Percentiles rank a stretch among this genome's conserved stretches.
Conservation (phyloP, 1,140 invertebrate genomes). For the Patella vulgata region DNA sequence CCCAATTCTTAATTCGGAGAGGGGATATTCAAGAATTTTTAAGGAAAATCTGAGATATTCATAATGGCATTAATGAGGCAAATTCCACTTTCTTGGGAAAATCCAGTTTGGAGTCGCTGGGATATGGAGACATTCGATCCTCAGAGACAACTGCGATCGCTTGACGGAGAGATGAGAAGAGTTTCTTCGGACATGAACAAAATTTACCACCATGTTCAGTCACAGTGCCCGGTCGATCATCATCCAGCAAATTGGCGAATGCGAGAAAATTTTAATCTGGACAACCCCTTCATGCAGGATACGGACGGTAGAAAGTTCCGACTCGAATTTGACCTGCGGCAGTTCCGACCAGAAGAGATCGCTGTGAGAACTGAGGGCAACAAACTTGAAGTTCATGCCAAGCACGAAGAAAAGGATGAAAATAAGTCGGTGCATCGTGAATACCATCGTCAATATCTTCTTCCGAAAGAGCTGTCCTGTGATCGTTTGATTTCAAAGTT, state of each 20-base stretch:
- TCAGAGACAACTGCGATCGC: no score
- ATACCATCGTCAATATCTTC: conserved; percentile 18
- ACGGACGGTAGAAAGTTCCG: conserved; percentile 40
- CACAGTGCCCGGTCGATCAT: background rate
- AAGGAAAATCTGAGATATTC: no score
- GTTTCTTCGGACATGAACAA: no score
- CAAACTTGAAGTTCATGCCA: conserved; percentile 73
- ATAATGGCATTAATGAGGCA: no score
- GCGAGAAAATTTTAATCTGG: conserved; percentile 53
- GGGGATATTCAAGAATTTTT: no score
- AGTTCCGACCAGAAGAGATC: conserved; percentile 86
- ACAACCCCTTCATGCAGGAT: conserved; percentile 50
- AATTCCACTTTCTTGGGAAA: no score
- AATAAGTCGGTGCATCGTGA: conserved; percentile 16
- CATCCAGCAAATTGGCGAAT: conserved; percentile 35
- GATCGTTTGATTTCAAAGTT: conserved; percentile 20
- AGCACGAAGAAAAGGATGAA: conserved; percentile 26
- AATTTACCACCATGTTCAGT: no score
- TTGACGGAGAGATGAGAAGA: no score
- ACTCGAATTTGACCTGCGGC: conserved; percentile 79
- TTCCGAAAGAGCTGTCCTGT: conserved; percentile 19
- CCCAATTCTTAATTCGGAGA: no score
- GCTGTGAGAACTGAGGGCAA: conserved; percentile 88
- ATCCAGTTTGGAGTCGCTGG: no score
- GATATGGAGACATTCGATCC: no score